Percentiles rank a stretch among this genome's conserved stretches.
Evolutionary conservation across 2,888 invertebrate species (phyloP).

Genomic region (Drosophila kambysellisi): DNA sequence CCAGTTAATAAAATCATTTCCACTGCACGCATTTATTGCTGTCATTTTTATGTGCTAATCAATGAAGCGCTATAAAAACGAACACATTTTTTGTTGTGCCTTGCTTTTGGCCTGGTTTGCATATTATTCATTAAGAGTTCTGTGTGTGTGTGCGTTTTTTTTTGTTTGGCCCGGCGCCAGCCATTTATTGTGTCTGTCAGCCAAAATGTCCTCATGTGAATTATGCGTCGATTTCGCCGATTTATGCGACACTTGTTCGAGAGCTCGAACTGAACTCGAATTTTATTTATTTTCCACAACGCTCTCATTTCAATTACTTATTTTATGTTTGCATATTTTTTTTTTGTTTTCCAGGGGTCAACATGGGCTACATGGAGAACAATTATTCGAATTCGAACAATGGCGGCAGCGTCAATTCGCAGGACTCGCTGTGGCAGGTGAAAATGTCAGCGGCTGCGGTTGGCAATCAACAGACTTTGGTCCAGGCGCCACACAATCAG

Average conservation of each 20-base stretch:
- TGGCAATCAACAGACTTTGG: conserved; percentile 88
- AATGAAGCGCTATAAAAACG: conserved; percentile 36
- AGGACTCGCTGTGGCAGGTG: conserved; percentile 97
- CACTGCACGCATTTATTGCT: conserved; percentile 5
- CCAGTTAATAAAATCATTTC: conserved; percentile 61
- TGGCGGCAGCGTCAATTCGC: conserved; percentile 97
- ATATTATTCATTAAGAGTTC: conserved; percentile 41
- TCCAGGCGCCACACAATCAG: conserved; percentile 86
- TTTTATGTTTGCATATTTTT: conserved; percentile 3
- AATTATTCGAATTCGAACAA: conserved; percentile 97
- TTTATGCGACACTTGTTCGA: conserved; percentile 58
- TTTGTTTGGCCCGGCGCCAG: conserved; percentile 49
- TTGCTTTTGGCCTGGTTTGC: not conserved
- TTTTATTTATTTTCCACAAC: not conserved
- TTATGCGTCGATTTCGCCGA: conserved; percentile 50
- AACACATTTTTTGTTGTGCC: conserved; percentile 6
- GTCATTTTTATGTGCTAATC: conserved; percentile 61
- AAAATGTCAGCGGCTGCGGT: conserved; percentile 93
- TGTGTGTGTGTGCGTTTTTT: not conserved
- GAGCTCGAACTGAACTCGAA: conserved; percentile 4
- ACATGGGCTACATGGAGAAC: conserved; percentile 96
- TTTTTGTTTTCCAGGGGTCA: conserved; percentile 88
- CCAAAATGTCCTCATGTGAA: conserved; percentile 35
- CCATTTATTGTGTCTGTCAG: conserved; percentile 29
- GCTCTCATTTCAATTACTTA: conserved; percentile 20